These are phyloP conservation scores for Sebastes trivittatus DNA, from an alignment of 2,797 vertebrate genomes.

Conservation along the genomic window DNA sequence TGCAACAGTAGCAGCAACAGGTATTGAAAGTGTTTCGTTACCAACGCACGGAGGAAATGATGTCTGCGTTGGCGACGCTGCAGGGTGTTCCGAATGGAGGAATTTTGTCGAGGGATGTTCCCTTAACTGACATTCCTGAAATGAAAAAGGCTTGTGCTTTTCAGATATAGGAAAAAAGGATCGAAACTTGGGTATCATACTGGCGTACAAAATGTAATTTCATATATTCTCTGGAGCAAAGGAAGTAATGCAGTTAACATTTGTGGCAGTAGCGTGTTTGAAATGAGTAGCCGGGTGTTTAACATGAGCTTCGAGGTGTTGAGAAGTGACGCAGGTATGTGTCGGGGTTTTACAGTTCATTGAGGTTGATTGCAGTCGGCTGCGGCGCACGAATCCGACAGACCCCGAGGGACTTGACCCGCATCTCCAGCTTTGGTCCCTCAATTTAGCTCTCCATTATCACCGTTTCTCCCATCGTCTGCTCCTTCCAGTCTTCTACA, in stretches of 20 bases:
- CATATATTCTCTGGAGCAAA: neutral
- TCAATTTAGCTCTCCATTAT: constrained; percentile 39
- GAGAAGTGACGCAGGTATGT: neutral
- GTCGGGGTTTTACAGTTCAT: neutral
- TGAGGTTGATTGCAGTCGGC: constrained; percentile 32
- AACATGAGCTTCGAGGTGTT: neutral
- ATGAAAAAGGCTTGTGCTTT: neutral
- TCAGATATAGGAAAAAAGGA: neutral
- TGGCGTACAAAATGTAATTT: neutral
- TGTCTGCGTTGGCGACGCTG: too few relatives aligned
- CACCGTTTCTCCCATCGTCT: constrained; percentile 2
- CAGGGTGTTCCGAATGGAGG: too few relatives aligned
- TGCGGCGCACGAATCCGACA: constrained; percentile 11
- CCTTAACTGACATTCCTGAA: neutral
- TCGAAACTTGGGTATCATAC: neutral
- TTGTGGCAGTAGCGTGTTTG: neutral
- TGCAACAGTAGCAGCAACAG: too few relatives aligned
- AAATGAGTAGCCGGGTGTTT: neutral
- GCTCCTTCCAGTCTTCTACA: neutral
- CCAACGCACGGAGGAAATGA: too few relatives aligned
- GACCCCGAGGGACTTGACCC: constrained; percentile 44
- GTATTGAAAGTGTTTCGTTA: too few relatives aligned
- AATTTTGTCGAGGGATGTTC: too few relatives aligned
- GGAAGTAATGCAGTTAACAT: neutral
- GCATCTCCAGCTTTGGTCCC: constrained; percentile 23